Percentiles rank a stretch among this genome's conserved stretches.
Conservation (phyloP, 1,140 invertebrate species). For the Artemia franciscana region DNA sequence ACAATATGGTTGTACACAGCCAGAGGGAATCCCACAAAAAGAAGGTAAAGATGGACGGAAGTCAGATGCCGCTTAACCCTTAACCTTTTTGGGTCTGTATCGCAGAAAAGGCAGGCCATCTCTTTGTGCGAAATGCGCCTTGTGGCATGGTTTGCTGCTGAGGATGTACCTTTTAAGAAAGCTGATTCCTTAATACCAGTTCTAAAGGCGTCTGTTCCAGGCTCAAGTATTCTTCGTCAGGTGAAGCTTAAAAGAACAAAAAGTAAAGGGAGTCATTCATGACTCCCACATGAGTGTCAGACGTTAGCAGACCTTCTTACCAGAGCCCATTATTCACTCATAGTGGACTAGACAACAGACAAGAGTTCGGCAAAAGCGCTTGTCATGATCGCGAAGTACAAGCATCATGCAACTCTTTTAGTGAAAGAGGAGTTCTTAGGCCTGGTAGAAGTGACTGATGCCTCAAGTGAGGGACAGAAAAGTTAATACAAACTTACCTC, state of each 20-base stretch:
- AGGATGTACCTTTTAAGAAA: neutral
- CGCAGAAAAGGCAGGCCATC: no score
- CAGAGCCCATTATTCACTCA: neutral
- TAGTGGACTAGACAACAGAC: neutral
- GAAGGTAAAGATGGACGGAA: no score
- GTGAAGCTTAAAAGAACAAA: neutral
- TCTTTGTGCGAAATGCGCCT: no score
- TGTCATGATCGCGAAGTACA: neutral
- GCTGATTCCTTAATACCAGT: neutral
- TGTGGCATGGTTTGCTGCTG: neutral
- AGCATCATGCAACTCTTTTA: neutral
- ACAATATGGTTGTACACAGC: no score
- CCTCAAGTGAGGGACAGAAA: neutral
- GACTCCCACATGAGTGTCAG: neutral
- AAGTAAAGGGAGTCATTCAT: neutral
- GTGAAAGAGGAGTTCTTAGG: neutral
- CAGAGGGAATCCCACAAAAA: no score
- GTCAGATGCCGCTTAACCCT: no score
- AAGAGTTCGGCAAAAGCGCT: neutral
- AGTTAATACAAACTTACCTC: neutral
- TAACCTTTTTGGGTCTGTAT: no score
- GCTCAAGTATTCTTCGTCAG: neutral
- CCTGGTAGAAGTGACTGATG: neutral
- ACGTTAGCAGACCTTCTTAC: neutral
- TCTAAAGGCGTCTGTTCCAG: neutral